These are phyloP conservation scores for Diorhabda sublineata DNA, from an alignment of 1,140 invertebrate species.

Conservation along the genomic window DNA sequence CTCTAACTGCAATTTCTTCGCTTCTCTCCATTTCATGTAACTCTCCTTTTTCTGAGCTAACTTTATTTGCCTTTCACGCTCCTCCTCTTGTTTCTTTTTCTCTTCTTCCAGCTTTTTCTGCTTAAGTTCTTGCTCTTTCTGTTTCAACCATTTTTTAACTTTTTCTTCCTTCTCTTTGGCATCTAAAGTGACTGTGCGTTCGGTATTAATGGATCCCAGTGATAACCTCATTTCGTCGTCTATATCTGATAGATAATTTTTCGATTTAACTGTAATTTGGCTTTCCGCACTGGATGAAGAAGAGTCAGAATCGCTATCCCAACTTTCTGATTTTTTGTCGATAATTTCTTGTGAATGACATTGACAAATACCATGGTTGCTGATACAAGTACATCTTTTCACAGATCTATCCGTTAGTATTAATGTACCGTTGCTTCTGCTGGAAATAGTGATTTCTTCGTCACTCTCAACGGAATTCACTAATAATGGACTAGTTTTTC, in stretches of 20 bases:
- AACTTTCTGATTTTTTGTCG: slow-evolving; percentile 23
- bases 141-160: slow-evolving; percentile 36
- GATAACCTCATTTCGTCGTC: slow-evolving; percentile 32
- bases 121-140: slow-evolving; percentile 35
- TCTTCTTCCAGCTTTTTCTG: slow-evolving; percentile 27
- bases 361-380: slow-evolving; percentile 14
- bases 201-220: slow-evolving; percentile 26
- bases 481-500: slow-evolving; percentile 24
- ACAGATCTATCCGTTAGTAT: slow-evolving; percentile 6
- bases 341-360: slow-evolving; percentile 24
- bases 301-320: not conserved
- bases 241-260: not conserved
- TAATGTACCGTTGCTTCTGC: not conserved
- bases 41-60: slow-evolving; percentile 34
- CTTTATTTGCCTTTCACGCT: slow-evolving; percentile 35
- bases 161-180: slow-evolving; percentile 27
- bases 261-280: slow-evolving; percentile 23
- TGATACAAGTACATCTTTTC: slow-evolving; percentile 13
- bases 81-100: slow-evolving; percentile 20
- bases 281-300: slow-evolving; percentile 21
- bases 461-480: slow-evolving; percentile 5
- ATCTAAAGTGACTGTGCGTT: slow-evolving; percentile 20
- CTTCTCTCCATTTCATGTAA: slow-evolving; percentile 39
- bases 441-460: not conserved
- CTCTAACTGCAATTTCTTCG: slow-evolving; percentile 39